Conservation (phyloP, 2,113 vertebrate genomes). For the Bujurquina vittata region DNA sequence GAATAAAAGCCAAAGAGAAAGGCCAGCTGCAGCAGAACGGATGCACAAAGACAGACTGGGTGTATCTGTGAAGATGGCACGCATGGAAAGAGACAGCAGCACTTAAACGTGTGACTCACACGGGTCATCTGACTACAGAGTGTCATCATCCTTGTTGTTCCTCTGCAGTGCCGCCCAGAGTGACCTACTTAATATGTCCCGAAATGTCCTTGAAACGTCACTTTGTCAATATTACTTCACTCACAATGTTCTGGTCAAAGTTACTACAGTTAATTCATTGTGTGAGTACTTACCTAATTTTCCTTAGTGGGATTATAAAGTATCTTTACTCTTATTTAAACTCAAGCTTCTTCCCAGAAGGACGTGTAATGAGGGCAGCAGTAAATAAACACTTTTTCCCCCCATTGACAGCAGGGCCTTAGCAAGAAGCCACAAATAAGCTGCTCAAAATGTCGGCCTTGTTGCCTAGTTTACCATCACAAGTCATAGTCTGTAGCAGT, state of each 20-base stretch:
- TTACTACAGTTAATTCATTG: slow-evolving; percentile 35
- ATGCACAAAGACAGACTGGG: background rate
- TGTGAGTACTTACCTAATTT: slow-evolving; percentile 13
- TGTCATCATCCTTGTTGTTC: slow-evolving; percentile 18
- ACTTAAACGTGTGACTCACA: background rate
- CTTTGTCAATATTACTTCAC: slow-evolving; percentile 8
- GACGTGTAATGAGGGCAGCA: slow-evolving; percentile 22
- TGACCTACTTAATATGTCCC: slow-evolving; percentile 18
- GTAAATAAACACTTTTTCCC: background rate
- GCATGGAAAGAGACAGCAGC: slow-evolving; percentile 2
- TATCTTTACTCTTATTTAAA: slow-evolving; percentile 10
- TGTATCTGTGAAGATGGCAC: slow-evolving; percentile 7
- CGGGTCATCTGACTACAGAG: background rate
- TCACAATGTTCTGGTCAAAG: slow-evolving; percentile 29
- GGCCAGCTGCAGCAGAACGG: background rate
- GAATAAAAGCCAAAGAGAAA: background rate
- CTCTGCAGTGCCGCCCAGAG: background rate
- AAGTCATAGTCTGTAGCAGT: background rate
- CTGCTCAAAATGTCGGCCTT: background rate
- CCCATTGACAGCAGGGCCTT: background rate
- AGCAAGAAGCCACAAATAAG: slow-evolving; percentile 12
- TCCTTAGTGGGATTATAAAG: slow-evolving; percentile 26
- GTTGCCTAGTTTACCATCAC: background rate
- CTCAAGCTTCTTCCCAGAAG: slow-evolving; percentile 20
- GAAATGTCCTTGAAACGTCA: slow-evolving; percentile 26